phyloP scores from a whole-genome alignment of 1,140 invertebrate species.

The Papilio dardanus region DNA sequence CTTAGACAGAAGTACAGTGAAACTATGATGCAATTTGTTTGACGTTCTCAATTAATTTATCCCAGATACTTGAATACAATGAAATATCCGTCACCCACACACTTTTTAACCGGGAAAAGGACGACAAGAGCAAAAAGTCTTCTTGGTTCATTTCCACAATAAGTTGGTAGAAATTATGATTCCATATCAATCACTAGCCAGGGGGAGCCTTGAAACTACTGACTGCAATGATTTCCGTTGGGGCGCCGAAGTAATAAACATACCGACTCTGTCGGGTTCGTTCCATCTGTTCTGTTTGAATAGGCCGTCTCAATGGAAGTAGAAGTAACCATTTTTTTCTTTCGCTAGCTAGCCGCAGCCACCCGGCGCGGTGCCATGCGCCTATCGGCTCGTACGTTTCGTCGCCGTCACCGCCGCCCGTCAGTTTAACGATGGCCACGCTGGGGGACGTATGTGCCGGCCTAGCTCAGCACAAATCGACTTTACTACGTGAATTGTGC shows the following conservation, averaged over 20 bases:
- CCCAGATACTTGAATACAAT: neutral
- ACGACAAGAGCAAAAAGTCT: neutral
- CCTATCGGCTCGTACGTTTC: slow-evolving; percentile 34
- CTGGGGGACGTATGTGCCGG: slow-evolving; percentile 74
- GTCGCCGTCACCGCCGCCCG: slow-evolving; percentile 38
- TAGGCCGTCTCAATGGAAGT: slow-evolving; percentile 62
- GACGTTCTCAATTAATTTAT: too few relatives aligned
- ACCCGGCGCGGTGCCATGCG: slow-evolving; percentile 34
- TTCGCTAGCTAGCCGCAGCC: slow-evolving; percentile 21
- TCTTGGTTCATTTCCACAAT: neutral
- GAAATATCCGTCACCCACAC: neutral
- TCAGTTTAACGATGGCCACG: slow-evolving; percentile 76
- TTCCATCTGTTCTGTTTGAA: slow-evolving; percentile 75
- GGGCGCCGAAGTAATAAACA: slow-evolving; percentile 25
- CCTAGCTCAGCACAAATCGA: slow-evolving; percentile 72
- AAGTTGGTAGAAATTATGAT: neutral
- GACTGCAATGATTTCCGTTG: slow-evolving; percentile 7
- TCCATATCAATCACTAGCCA: neutral
- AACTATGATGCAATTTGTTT: neutral
- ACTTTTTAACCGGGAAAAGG: neutral
- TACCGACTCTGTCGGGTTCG: slow-evolving; percentile 41
- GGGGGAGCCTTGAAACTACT: slow-evolving; percentile 5
- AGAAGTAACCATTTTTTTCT: slow-evolving; percentile 56
- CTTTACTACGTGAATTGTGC: slow-evolving; percentile 75
- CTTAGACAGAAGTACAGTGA: neutral